Evolutionary conservation across 2,797 vertebrate species (phyloP).

Genomic region (Amphiprion clarkii): DNA sequence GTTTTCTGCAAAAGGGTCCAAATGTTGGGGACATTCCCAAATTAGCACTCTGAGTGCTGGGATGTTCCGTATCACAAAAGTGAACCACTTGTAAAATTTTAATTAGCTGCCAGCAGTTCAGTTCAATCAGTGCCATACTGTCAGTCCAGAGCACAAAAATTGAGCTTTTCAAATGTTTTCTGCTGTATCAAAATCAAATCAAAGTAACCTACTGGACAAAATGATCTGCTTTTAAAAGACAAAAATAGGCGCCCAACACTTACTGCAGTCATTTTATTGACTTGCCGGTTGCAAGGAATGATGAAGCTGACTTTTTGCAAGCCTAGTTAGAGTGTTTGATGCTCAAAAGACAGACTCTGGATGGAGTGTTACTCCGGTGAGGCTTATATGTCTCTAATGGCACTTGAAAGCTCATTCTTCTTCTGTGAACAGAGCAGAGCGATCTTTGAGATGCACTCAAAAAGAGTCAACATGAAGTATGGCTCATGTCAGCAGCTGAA

Average conservation of each 20-base stretch:
- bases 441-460: slow-evolving; percentile 42
- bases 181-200: slow-evolving; percentile 10
- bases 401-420: slow-evolving; percentile 24
- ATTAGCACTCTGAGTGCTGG: slow-evolving; percentile 50
- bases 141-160: slow-evolving; percentile 35
- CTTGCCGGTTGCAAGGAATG: not conserved
- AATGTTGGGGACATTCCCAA: slow-evolving; percentile 50
- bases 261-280: slow-evolving; percentile 2
- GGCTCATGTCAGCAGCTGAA: slow-evolving; percentile 43
- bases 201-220: slow-evolving; percentile 4
- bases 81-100: slow-evolving; percentile 42
- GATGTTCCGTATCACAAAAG: slow-evolving; percentile 16
- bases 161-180: slow-evolving; percentile 32
- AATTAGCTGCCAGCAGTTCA: slow-evolving; percentile 37
- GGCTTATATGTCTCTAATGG: slow-evolving; percentile 38
- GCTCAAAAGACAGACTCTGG: slow-evolving; percentile 33
- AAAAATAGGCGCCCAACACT: not conserved
- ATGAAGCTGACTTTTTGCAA: slow-evolving; percentile 15
- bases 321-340: slow-evolving; percentile 14
- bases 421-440: slow-evolving; percentile 3
- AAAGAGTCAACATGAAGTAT: slow-evolving; percentile 37
- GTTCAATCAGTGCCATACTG: slow-evolving; percentile 16
- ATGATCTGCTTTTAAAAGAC: not conserved
- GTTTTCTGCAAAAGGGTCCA: slow-evolving; percentile 29
- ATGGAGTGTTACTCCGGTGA: slow-evolving; percentile 39